Conservation (phyloP, 1,140 invertebrate species). For the Pissodes strobi region DNA sequence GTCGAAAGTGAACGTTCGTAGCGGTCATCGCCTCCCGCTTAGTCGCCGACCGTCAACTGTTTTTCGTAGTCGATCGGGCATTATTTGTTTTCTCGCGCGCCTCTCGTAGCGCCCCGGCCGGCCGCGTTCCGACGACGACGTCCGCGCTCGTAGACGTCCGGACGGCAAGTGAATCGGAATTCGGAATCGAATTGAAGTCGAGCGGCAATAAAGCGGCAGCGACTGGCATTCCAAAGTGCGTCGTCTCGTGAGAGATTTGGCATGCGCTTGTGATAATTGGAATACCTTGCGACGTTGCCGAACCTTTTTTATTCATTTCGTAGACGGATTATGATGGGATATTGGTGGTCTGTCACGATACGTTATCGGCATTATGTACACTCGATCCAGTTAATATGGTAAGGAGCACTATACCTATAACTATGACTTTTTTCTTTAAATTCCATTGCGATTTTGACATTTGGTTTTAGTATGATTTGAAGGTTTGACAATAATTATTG, state of each 20-base stretch:
- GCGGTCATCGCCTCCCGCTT: slow-evolving; percentile 23
- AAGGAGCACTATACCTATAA: no score
- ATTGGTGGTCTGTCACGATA: no score
- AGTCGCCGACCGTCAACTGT: slow-evolving; percentile 8
- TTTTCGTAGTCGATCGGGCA: slow-evolving; percentile 7
- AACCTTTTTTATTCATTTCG: slow-evolving; percentile 1
- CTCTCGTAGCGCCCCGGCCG: background rate
- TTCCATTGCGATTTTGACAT: no score
- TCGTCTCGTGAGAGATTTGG: slow-evolving; percentile 34
- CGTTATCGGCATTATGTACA: background rate
- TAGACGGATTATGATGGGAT: no score
- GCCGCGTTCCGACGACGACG: no score
- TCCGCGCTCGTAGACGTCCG: slow-evolving; percentile 1
- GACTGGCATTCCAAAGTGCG: slow-evolving; percentile 26
- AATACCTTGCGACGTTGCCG: slow-evolving; percentile 23
- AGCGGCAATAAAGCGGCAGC: slow-evolving; percentile 33
- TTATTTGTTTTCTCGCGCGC: background rate
- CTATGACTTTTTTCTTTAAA: no score
- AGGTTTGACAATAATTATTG: no score
- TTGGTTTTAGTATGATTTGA: no score
- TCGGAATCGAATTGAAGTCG: slow-evolving; percentile 11
- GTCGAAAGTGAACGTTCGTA: slow-evolving; percentile 24
- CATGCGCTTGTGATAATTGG: slow-evolving; percentile 32
- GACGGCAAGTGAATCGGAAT: slow-evolving; percentile 19
- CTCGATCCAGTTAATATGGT: no score